Evolutionary conservation across 1,140 invertebrate genomes (phyloP).

Genomic region (Littorina saxatilis): DNA sequence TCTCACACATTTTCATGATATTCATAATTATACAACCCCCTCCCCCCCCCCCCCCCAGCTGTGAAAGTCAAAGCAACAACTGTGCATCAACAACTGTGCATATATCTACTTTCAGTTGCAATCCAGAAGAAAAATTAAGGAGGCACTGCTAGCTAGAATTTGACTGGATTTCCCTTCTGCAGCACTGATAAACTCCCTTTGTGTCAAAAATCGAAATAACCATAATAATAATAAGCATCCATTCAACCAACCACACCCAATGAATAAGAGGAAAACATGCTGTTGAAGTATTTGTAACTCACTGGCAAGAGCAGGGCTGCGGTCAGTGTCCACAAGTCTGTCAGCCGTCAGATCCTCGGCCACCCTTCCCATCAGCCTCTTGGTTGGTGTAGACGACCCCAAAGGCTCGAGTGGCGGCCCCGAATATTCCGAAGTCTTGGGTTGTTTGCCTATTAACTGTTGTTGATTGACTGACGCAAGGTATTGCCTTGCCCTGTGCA

Average conservation of each 20-base stretch:
- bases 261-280: neutral
- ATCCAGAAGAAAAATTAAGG: too few relatives aligned
- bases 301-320: constrained; percentile 14
- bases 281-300: neutral
- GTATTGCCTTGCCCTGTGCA: constrained; percentile 19
- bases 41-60: too few relatives aligned
- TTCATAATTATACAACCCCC: too few relatives aligned
- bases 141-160: too few relatives aligned
- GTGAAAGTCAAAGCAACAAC: too few relatives aligned
- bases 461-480: constrained; percentile 5
- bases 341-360: constrained; percentile 3
- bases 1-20: too few relatives aligned
- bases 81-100: too few relatives aligned
- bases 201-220: neutral
- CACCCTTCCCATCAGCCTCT: constrained; percentile 15
- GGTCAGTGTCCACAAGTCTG: neutral
- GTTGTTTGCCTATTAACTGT: neutral
- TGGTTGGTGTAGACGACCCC: neutral
- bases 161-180: too few relatives aligned
- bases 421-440: neutral
- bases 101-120: too few relatives aligned
- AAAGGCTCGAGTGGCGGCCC: neutral
- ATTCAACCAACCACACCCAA: neutral
- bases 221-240: neutral
- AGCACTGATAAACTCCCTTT: too few relatives aligned